These are phyloP conservation scores for Paramormyrops kingsleyae DNA, from an alignment of 2,113 vertebrate species.

Conservation along the genomic window DNA sequence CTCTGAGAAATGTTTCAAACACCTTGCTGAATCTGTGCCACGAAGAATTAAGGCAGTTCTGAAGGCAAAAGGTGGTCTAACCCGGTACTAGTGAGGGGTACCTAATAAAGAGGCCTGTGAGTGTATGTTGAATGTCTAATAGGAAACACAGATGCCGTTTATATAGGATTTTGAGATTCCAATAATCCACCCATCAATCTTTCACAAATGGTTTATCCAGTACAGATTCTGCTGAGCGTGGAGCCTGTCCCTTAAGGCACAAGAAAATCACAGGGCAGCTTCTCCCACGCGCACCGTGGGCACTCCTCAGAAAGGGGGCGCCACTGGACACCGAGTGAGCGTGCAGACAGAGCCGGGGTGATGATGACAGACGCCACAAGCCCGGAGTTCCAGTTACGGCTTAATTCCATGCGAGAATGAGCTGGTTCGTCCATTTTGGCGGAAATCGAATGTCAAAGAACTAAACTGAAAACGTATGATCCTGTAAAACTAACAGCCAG, in stretches of 20 bases:
- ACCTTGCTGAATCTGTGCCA: not conserved
- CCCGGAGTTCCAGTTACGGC: not conserved
- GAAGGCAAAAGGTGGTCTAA: not conserved
- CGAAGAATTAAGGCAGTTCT: not conserved
- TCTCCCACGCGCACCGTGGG: not conserved
- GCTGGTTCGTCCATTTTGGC: not conserved
- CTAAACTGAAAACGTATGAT: not conserved
- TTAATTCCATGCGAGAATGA: not conserved
- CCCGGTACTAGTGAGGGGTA: not conserved
- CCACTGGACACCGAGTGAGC: not conserved
- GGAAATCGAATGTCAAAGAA: not conserved
- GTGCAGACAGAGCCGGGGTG: not conserved
- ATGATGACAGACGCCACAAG: not conserved
- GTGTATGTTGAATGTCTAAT: not conserved
- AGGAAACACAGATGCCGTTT: not conserved
- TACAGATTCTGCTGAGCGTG: not conserved
- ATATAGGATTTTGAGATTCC: not conserved
- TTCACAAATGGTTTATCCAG: not conserved
- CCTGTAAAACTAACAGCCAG: not conserved
- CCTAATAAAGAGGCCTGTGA: not conserved
- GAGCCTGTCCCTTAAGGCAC: not conserved
- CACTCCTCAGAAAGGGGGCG: not conserved
- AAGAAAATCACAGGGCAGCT: not conserved
- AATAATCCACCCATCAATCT: not conserved
- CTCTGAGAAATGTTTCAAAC: not conserved